These are phyloP conservation scores for Danaus plexippus DNA, from an alignment of 1,140 invertebrate species.

Conservation along the genomic window DNA sequence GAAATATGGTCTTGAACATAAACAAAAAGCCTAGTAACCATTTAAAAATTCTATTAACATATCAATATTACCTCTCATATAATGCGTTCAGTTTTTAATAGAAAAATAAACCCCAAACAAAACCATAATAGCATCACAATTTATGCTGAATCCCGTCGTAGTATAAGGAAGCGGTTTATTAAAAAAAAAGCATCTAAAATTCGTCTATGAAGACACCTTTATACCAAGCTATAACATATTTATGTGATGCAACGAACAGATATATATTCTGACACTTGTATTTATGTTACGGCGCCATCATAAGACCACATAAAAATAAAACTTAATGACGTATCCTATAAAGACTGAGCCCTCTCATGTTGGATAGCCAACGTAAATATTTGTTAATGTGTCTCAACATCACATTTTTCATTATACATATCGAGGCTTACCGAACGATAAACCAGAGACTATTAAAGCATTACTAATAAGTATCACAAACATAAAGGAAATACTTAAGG, in stretches of 20 bases:
- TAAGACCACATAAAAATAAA: constrained; percentile 13
- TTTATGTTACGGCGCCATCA: constrained; percentile 14
- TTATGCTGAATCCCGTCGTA: too few species aligned
- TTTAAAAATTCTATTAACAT: too few species aligned
- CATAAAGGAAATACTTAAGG: too few species aligned
- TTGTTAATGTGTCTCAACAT: constrained; percentile 7
- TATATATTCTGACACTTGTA: constrained; percentile 11
- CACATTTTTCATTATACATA: not conserved
- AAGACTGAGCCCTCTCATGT: constrained; percentile 13
- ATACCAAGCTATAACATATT: constrained; percentile 3
- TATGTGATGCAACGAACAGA: constrained; percentile 15
- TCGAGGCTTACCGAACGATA: not conserved
- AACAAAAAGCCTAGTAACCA: too few species aligned
- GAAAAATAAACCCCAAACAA: too few species aligned
- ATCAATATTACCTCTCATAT: too few species aligned
- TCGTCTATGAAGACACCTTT: constrained; percentile 3
- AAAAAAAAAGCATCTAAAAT: not conserved
- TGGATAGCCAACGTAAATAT: constrained; percentile 14
- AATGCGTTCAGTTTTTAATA: too few species aligned
- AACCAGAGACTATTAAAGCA: constrained; percentile 2
- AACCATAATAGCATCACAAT: too few species aligned
- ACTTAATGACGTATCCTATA: constrained; percentile 16
- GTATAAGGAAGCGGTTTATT: too few species aligned
- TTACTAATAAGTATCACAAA: too few species aligned
- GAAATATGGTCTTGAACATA: too few species aligned